A percentile compares a stretch with the other conserved stretches of the same genome.
Evolutionary conservation across 2,888 invertebrate genomes (phyloP).

Genomic region (Timandra comae): DNA sequence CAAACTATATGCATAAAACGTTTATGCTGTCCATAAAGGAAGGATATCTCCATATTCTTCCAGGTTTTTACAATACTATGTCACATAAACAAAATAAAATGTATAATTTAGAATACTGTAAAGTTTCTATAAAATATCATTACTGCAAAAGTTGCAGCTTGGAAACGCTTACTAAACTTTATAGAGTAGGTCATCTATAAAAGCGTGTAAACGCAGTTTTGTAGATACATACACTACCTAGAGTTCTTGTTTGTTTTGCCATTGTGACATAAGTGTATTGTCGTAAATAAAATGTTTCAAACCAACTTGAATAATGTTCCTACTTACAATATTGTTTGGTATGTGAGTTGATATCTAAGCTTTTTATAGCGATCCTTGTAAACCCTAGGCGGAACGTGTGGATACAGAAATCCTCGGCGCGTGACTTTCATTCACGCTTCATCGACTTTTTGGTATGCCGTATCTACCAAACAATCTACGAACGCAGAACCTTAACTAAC

Average conservation of each 20-base stretch:
- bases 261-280: not conserved
- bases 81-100: too few species aligned
- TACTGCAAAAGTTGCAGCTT: too few species aligned
- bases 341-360: constrained; percentile 6
- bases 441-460: constrained; percentile 60
- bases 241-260: not conserved
- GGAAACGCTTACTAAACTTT: not conserved
- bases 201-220: not conserved
- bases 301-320: constrained; percentile 15
- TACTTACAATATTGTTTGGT: constrained; percentile 12
- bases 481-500: constrained; percentile 41
- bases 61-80: too few species aligned
- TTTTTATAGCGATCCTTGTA: constrained; percentile 19
- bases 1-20: too few species aligned
- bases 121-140: too few species aligned
- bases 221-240: too few species aligned
- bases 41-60: too few species aligned
- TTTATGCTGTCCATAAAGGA: too few species aligned
- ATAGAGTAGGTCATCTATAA: not conserved
- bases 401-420: constrained; percentile 59
- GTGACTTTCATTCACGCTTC: constrained; percentile 66
- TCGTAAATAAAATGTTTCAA: too few species aligned
- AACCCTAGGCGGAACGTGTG: constrained; percentile 44
- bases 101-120: too few species aligned
- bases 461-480: constrained; percentile 53